Conservation (phyloP, 92 coral and sea anemone genomes). For the Porites cylindrica region DNA sequence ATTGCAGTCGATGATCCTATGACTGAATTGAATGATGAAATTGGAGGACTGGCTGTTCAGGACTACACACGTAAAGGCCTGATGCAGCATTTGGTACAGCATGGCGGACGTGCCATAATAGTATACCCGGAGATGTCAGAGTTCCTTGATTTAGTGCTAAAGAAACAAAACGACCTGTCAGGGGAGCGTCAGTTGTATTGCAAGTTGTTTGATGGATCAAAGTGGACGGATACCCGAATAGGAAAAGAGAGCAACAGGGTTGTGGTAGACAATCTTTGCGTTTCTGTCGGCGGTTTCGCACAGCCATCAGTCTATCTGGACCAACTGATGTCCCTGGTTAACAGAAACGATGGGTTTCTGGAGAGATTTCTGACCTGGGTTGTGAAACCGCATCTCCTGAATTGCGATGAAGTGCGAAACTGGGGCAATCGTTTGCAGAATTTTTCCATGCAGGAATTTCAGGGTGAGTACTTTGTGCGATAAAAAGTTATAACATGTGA, state of each 20-base stretch:
- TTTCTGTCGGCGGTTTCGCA: slow-evolving; percentile 45
- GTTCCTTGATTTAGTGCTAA: slow-evolving; percentile 42
- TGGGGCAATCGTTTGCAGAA: slow-evolving; percentile 44
- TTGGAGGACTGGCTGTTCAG: slow-evolving; percentile 47
- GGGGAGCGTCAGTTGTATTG: slow-evolving; percentile 47
- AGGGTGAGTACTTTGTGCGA: slow-evolving; percentile 31
- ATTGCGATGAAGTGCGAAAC: slow-evolving; percentile 52
- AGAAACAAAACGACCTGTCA: slow-evolving; percentile 41
- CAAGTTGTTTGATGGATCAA: slow-evolving; percentile 38
- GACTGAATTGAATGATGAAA: slow-evolving; percentile 23
- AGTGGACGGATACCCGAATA: slow-evolving; percentile 45
- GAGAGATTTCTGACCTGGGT: slow-evolving; percentile 47
- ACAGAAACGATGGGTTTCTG: slow-evolving; percentile 53
- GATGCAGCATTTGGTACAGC: slow-evolving; percentile 48
- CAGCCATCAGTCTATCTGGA: slow-evolving; percentile 53
- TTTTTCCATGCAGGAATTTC: slow-evolving; percentile 43
- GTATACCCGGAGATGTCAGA: slow-evolving; percentile 54
- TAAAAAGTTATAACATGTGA: slow-evolving; percentile 28
- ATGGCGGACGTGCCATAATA: slow-evolving; percentile 46
- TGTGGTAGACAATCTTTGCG: slow-evolving; percentile 46
- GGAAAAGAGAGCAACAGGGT: slow-evolving; percentile 54
- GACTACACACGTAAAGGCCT: slow-evolving; percentile 49
- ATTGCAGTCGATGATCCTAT: slow-evolving; percentile 43
- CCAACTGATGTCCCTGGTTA: slow-evolving; percentile 51
- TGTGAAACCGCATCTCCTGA: slow-evolving; percentile 50